Evolutionary conservation across 2,797 vertebrate species (phyloP).

Genomic region (Malacoctenus gilli): DNA sequence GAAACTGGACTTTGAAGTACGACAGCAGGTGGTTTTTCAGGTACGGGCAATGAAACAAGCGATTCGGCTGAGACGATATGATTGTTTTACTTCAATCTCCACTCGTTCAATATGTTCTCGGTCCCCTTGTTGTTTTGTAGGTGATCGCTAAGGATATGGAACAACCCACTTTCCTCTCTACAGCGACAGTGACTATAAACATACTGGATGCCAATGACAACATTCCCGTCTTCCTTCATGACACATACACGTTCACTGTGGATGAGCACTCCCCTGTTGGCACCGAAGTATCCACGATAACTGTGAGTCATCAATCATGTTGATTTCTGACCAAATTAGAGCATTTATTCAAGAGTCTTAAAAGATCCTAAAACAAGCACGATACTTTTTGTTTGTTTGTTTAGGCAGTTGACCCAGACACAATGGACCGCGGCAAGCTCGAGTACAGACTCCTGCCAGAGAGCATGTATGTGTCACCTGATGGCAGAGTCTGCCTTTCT

Average conservation of each 20-base stretch:
- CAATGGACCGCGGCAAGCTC: constrained; percentile 77
- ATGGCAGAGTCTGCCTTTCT: background rate
- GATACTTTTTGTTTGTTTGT: constrained; percentile 6
- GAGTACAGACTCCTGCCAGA: constrained; percentile 87
- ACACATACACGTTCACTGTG: constrained; percentile 75
- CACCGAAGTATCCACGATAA: constrained; percentile 73
- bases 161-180: constrained; percentile 61
- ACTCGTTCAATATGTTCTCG: background rate
- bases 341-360: no score
- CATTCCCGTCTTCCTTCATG: constrained; percentile 80
- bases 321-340: background rate
- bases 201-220: constrained; percentile 90
- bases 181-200: constrained; percentile 83
- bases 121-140: constrained; percentile 66
- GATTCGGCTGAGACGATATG: background rate
- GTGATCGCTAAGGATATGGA: constrained; percentile 84
- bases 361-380: no score
- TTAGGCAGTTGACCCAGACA: constrained; percentile 90
- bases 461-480: constrained; percentile 83
- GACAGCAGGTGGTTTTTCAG: constrained; percentile 78
- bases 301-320: constrained; percentile 73
- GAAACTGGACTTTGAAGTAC: constrained; percentile 86
- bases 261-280: constrained; percentile 80
- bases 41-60: constrained; percentile 66
- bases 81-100: background rate